Evolutionary conservation across 2,888 invertebrate genomes (phyloP).

Genomic region (Therioaphis trifolii): DNA sequence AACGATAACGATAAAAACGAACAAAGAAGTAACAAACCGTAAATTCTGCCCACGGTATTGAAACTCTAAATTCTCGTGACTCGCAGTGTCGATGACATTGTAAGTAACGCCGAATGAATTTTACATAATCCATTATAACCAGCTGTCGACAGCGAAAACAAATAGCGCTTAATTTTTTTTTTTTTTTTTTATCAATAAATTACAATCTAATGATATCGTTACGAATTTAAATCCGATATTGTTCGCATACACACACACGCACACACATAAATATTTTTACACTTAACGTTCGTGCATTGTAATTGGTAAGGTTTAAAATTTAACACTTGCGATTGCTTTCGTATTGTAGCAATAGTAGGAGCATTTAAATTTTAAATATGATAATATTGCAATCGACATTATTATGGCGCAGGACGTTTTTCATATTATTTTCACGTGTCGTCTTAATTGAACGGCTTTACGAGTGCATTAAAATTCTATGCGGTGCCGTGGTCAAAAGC

Average conservation of each 20-base stretch:
- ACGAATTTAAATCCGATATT: not conserved
- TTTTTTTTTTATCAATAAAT: not conserved
- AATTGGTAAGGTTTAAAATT: too few relatives aligned
- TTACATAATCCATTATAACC: conserved; percentile 44
- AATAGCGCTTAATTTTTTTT: conserved; percentile 12
- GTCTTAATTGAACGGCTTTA: too few relatives aligned
- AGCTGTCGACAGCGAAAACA: conserved; percentile 22
- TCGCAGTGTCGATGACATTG: conserved; percentile 58
- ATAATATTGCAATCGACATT: too few relatives aligned
- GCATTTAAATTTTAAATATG: too few relatives aligned
- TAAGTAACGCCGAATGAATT: conserved; percentile 47
- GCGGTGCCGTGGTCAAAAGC: too few relatives aligned
- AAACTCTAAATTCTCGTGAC: conserved; percentile 45
- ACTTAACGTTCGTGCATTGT: too few relatives aligned
- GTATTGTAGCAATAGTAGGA: too few relatives aligned
- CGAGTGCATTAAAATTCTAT: too few relatives aligned
- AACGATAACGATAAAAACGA: conserved; percentile 45
- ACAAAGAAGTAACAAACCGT: conserved; percentile 60
- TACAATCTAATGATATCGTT: not conserved
- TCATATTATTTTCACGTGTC: too few relatives aligned
- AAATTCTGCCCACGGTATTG: conserved; percentile 57
- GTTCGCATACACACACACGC: not conserved
- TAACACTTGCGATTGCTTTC: too few relatives aligned
- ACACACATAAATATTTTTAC: too few relatives aligned
- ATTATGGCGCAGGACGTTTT: too few relatives aligned